Base-by-base conservation (phyloP, 1,140 invertebrate species). In the Catajapyx aquilonaris region DNA sequence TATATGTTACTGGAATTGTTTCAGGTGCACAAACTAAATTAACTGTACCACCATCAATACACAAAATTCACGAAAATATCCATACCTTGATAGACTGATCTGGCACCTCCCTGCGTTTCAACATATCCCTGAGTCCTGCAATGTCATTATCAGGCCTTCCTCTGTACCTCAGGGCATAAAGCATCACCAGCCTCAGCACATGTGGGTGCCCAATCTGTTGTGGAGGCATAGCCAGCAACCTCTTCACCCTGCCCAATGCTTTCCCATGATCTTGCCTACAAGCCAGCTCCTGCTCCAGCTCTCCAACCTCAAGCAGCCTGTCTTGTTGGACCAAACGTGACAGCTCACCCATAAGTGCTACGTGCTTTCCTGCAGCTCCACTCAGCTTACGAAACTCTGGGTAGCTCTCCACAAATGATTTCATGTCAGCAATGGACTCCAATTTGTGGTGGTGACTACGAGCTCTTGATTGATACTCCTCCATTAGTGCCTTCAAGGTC, bases 391-490 rank as follows among this genome's bases (percentile, higher is more conserved):
- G 63, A 42, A 50, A 52, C 46, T 96, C 76, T 0, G 94, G 94
- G 68, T 98, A 99, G 11, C 81, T 81, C 54, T 98, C 94, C 9
- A 98, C 84, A 64, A 99, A 99, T 48, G 76, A 78, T 64, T 98
- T 98, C 91, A 98, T 97, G 54, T 98, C 94, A 0, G 76, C 69
- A 48, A 99, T 97, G 43, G 85, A 94, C 64, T 98, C 94, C 2
- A 98, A 79, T 65, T 97, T 96, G 52, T 96, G 85, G 45, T 86
- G 80, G 45, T 86, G 80, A 49, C 81, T 86, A 52, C 96, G 85
- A 2, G 87, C 85, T 61, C 93, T 91, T 44, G 69, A 76, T 59
- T 97, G 91, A 60, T 95, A 98, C 46, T 96, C 87, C 36, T 97
- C 91, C 81, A 98, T 96, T 19, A 98, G 60, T 30, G 78, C 69